phyloP scores from a whole-genome alignment of 2,888 invertebrate species.

The Allophyes oxyacanthae region DNA sequence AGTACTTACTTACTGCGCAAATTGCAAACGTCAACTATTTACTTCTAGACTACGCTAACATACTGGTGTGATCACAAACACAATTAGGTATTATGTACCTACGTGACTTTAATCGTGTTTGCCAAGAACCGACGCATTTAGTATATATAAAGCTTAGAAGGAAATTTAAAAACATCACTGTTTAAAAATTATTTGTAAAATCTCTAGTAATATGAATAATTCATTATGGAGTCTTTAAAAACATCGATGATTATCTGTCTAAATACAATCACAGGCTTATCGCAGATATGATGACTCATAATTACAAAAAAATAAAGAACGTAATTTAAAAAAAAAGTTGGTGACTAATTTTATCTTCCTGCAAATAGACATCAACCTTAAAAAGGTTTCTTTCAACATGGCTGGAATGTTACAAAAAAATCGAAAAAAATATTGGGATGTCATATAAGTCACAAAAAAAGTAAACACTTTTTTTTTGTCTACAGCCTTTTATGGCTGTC shows the following conservation, averaged over 20 bases:
- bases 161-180: too few relatives aligned
- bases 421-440: constrained; percentile 36
- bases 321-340: constrained; percentile 10
- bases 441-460: constrained; percentile 43
- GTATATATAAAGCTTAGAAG: too few relatives aligned
- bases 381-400: constrained; percentile 36
- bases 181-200: too few relatives aligned
- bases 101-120: constrained; percentile 39
- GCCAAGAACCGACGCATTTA: not conserved
- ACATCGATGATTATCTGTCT: too few relatives aligned
- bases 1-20: constrained; percentile 7
- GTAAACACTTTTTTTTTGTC: constrained; percentile 23
- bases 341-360: constrained; percentile 39
- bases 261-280: too few relatives aligned
- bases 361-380: constrained; percentile 20
- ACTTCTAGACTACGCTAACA: constrained; percentile 1
- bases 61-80: constrained; percentile 9
- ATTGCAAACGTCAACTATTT: constrained; percentile 7
- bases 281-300: constrained; percentile 3
- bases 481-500: constrained; percentile 29
- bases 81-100: not conserved
- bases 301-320: constrained; percentile 1
- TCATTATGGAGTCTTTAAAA: too few relatives aligned
- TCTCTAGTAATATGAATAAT: too few relatives aligned
- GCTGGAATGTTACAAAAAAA: constrained; percentile 31